These are phyloP conservation scores for Tenebrio molitor DNA, from an alignment of 1,140 invertebrate species.

Conservation along the genomic window DNA sequence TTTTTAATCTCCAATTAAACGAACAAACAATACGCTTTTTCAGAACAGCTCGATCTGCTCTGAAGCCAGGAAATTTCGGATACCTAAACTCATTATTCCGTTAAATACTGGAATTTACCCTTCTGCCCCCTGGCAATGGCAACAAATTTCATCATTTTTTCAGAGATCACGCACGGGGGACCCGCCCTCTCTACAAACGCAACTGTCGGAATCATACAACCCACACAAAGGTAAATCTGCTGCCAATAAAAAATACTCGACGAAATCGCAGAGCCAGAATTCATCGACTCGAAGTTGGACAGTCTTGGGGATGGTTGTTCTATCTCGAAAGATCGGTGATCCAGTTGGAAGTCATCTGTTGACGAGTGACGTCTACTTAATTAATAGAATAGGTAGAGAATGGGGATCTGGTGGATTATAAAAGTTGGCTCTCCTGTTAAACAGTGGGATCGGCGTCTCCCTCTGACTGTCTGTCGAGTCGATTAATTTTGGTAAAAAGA, in stretches of 20 bases:
- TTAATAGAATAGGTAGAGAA: constrained; percentile 5
- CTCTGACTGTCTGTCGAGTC: constrained; percentile 3
- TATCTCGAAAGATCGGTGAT: too few relatives aligned
- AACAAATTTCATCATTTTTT: constrained; percentile 32
- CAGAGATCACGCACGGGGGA: background rate
- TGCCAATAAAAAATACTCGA: background rate
- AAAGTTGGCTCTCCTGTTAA: constrained; percentile 16
- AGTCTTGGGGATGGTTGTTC: background rate
- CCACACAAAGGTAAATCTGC: too few relatives aligned
- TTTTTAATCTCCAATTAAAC: constrained; percentile 41
- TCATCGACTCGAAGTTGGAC: background rate
- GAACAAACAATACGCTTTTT: constrained; percentile 40
- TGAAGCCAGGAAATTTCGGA: constrained; percentile 31
- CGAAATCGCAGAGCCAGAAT: background rate
- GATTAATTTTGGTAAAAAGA: constrained; percentile 13
- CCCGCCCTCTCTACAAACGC: too few relatives aligned
- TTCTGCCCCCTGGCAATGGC: constrained; percentile 14
- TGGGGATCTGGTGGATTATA: background rate
- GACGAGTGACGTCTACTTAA: background rate
- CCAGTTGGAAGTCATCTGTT: too few relatives aligned
- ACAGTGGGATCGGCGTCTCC: background rate
- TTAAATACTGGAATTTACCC: constrained; percentile 36
- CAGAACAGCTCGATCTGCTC: constrained; percentile 22
- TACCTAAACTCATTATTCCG: constrained; percentile 38
- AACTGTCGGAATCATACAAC: too few relatives aligned